A percentile compares a stretch with the other conserved stretches of the same genome.
Evolutionary conservation across 2,888 invertebrate genomes (phyloP).

Genomic region (Patella ulyssiponensis): DNA sequence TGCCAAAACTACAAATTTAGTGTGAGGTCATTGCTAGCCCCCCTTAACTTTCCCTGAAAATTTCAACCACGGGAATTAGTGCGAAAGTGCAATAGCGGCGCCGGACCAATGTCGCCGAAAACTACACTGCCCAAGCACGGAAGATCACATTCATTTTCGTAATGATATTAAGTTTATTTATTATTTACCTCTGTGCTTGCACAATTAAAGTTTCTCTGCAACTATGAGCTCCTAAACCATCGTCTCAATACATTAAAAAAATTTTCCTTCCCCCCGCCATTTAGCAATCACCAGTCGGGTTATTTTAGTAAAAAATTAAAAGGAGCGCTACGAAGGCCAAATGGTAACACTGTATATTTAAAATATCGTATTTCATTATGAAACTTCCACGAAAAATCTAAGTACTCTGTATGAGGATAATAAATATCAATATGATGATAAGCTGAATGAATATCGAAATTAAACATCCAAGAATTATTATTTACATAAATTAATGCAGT

Average conservation of each 20-base stretch:
- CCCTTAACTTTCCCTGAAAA: too few species aligned
- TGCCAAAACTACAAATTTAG: too few species aligned
- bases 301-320: not conserved
- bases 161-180: too few species aligned
- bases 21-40: too few species aligned
- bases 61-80: too few species aligned
- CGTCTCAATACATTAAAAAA: not conserved
- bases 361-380: not conserved
- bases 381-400: slow-evolving; percentile 16
- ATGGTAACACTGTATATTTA: not conserved
- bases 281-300: not conserved
- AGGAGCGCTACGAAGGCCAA: not conserved
- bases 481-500: too few species aligned
- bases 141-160: too few species aligned
- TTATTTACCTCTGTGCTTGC: not conserved
- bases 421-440: slow-evolving; percentile 24
- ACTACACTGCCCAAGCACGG: too few species aligned
- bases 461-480: too few species aligned
- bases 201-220: not conserved
- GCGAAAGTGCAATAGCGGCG: too few species aligned
- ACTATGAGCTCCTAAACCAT: not conserved
- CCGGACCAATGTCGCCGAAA: too few species aligned
- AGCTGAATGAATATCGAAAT: slow-evolving; percentile 3
- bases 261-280: not conserved
- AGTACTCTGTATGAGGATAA: slow-evolving; percentile 17